Conservation (phyloP, 1,140 invertebrate species). For the Protaetia brevitarsis region DNA sequence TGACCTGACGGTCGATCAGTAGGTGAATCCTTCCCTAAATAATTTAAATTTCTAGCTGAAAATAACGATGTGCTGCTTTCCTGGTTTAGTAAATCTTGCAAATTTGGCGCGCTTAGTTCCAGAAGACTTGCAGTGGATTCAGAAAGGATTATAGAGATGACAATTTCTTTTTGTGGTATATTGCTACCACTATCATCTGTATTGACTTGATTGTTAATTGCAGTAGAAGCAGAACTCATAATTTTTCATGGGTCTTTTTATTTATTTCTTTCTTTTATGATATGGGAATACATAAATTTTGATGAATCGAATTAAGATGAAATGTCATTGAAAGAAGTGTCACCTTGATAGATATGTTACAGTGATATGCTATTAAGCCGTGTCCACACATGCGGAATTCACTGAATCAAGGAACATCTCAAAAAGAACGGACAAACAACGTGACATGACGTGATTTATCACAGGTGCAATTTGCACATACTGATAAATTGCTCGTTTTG, state of each 20-base stretch:
- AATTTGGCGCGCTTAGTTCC: conserved; percentile 35
- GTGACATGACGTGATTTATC: too few relatives aligned
- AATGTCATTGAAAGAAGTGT: background rate
- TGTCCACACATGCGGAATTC: too few relatives aligned
- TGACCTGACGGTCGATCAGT: background rate
- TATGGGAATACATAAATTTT: conserved; percentile 8
- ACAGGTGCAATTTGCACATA: too few relatives aligned
- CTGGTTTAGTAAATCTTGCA: conserved; percentile 33
- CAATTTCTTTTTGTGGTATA: conserved; percentile 28
- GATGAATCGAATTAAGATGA: conserved; percentile 50
- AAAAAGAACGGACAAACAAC: too few relatives aligned
- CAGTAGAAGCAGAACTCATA: conserved; percentile 42
- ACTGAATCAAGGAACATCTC: too few relatives aligned
- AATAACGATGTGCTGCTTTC: background rate
- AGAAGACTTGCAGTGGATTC: conserved; percentile 42
- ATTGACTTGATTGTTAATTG: background rate
- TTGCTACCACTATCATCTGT: background rate
- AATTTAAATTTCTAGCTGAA: background rate
- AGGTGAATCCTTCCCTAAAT: background rate
- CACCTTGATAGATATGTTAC: too few relatives aligned
- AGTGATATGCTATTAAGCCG: too few relatives aligned
- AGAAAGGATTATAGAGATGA: conserved; percentile 40
- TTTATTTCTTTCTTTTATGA: background rate
- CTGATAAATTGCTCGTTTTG: too few relatives aligned
- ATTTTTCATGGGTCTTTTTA: conserved; percentile 62